Evolutionary conservation across 2,888 invertebrate species (phyloP).

Genomic region (Torymus tubicola): DNA sequence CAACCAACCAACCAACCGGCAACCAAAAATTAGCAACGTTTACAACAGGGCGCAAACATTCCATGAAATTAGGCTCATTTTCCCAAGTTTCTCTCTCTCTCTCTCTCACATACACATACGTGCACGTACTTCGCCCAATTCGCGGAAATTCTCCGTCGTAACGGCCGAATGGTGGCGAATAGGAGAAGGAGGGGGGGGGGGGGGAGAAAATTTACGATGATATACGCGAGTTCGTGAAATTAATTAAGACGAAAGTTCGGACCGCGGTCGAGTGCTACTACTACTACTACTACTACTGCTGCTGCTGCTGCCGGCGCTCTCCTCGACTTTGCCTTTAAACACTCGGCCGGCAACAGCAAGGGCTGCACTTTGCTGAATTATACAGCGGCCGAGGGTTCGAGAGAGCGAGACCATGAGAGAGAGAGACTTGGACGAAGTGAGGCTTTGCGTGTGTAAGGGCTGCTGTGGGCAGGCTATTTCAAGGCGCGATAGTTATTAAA

Average conservation of each 20-base stretch:
- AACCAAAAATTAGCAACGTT: no score
- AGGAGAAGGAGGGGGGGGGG: not conserved
- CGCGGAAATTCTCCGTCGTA: conserved; percentile 11
- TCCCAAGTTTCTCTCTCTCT: no score
- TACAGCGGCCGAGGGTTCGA: conserved; percentile 6
- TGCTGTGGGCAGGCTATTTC: no score
- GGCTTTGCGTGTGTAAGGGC: no score
- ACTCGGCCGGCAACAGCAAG: conserved; percentile 4
- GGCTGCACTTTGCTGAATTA: conserved; percentile 48
- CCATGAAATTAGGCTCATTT: conserved; percentile 29
- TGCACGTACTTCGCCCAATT: not conserved
- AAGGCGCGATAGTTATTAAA: no score
- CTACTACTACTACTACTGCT: no score
- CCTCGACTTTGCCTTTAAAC: conserved; percentile 11
- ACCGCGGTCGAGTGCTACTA: conserved; percentile 3
- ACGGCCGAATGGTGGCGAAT: not conserved
- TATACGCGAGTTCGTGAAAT: conserved; percentile 49
- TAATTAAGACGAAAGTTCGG: conserved; percentile 56
- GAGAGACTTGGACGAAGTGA: not conserved
- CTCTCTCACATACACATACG: no score
- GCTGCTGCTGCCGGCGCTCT: not conserved
- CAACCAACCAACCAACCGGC: no score
- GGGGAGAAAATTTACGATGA: conserved; percentile 48
- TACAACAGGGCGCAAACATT: no score
- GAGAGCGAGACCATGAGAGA: not conserved